Base-by-base conservation (phyloP, 2,113 vertebrate species). In the Silurus glanis region DNA sequence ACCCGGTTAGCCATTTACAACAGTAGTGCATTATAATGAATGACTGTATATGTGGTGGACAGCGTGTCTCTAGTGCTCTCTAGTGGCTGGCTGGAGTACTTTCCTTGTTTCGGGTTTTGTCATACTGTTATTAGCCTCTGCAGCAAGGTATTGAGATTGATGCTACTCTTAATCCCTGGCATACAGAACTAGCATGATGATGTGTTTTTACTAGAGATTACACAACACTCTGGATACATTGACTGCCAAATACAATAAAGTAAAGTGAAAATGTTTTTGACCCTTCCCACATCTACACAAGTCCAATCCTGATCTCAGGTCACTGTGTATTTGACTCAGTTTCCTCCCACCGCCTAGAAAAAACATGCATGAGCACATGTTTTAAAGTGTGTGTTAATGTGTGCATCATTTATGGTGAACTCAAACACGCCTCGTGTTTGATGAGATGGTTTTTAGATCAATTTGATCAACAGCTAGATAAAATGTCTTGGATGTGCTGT, bases 11-110 rank as follows among this genome's bases (percentile, higher is more conserved):
- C 85, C 55, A 87, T 80, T 49, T 67, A 83, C 61, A 80, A 85
- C 72, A 5, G 85, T 89, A 87, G 85, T 91, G 74, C 87, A 87
- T 59, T 21, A 10, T 59, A 37, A 23, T 45, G 9, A 61, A 7
- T 61, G 56, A 80, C 78, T 61, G 28, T 13, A 45, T 61, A 80
- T 23, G 28, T 59, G 28, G 28, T 59, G 28, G 56, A 80, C 78
- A 59, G 10, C n/a, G 59, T 80, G 17, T 59, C 10, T 13, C 55
- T 61, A 56, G 12, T 2, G 56, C 56, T 17, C 56, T 47, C 58
- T 80, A 61, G 56, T 80, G 37, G 56, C 28, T 80, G 28, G 4
- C 28, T 59, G 16, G 28, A 59, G 55, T 9, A 10, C 1, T 19
- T 47, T 80, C 2, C 28, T 61, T 59, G 16, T 45, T 16, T 75